These are phyloP conservation scores for Musca vetustissima DNA, from an alignment of 1,140 invertebrate species.

Conservation along the genomic window DNA sequence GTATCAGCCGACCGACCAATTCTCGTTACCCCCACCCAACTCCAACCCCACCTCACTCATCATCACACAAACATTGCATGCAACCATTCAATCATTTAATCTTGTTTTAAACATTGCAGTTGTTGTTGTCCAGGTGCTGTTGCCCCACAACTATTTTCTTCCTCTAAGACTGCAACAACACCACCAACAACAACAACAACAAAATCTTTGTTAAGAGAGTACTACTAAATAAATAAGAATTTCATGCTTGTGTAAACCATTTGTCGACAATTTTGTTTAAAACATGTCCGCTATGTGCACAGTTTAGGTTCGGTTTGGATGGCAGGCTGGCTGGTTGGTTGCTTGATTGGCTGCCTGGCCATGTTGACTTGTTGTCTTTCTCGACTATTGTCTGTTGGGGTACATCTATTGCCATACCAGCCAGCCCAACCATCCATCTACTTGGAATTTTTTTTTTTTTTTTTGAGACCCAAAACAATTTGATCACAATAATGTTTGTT, in stretches of 20 bases:
- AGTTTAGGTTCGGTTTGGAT: too few relatives aligned
- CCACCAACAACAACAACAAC: too few relatives aligned
- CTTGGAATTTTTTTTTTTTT: too few relatives aligned
- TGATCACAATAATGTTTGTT: too few relatives aligned
- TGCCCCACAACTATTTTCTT: background rate
- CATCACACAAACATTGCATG: constrained; percentile 20
- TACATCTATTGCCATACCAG: too few relatives aligned
- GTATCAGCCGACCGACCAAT: background rate
- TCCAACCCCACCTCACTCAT: background rate
- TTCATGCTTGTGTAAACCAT: constrained; percentile 30
- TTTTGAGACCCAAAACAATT: too few relatives aligned
- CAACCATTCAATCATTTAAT: constrained; percentile 30
- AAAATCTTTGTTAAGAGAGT: constrained; percentile 12
- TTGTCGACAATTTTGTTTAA: constrained; percentile 30
- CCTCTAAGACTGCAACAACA: background rate
- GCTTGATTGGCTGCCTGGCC: too few relatives aligned
- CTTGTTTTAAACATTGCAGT: constrained; percentile 11
- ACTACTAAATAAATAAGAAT: constrained; percentile 11
- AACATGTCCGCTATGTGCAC: constrained; percentile 17
- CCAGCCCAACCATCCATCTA: too few relatives aligned
- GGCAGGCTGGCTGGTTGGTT: too few relatives aligned
- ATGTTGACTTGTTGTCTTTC: too few relatives aligned
- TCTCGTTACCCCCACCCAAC: too few relatives aligned
- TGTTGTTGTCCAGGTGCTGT: background rate
- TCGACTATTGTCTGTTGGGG: too few relatives aligned